Conservation (phyloP, 2,113 vertebrate species). For the Nyctereutes procyonoides region DNA sequence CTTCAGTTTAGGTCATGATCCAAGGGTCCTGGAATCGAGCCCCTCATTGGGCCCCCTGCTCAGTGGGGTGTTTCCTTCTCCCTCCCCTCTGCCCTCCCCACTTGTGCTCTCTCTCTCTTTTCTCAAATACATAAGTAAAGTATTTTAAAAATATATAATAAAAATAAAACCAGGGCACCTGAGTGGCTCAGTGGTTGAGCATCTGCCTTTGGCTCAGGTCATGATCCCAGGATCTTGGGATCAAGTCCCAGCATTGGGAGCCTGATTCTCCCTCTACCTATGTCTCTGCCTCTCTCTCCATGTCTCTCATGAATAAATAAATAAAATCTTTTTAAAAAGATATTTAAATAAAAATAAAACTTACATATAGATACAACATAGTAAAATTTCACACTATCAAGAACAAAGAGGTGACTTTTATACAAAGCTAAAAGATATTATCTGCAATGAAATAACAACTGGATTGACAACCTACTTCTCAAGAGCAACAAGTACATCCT, state of each 20-base stretch:
- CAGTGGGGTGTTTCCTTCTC: neutral
- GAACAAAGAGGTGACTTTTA: neutral
- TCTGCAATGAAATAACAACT: neutral
- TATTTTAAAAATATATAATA: neutral
- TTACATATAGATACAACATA: neutral
- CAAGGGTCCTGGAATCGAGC: neutral
- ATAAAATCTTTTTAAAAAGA: neutral
- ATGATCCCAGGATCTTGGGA: too few relatives aligned
- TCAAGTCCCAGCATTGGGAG: too few relatives aligned
- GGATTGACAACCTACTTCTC: neutral
- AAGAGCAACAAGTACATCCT: neutral
- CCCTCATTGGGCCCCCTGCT: neutral
- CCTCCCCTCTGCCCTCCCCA: neutral
- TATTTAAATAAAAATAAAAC: neutral
- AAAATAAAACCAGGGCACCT: neutral
- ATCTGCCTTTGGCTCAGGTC: too few relatives aligned
- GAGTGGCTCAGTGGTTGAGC: too few relatives aligned
- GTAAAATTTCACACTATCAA: conserved; percentile 1
- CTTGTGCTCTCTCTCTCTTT: neutral
- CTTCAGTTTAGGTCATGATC: neutral
- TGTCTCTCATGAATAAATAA: too few relatives aligned
- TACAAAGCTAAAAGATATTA: neutral
- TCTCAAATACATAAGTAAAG: neutral
- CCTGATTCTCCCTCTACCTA: too few relatives aligned
- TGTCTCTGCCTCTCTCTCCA: too few relatives aligned